Conservation (phyloP, 92 coral and sea anemone species). For the Zoanthus sansibaricus region DNA sequence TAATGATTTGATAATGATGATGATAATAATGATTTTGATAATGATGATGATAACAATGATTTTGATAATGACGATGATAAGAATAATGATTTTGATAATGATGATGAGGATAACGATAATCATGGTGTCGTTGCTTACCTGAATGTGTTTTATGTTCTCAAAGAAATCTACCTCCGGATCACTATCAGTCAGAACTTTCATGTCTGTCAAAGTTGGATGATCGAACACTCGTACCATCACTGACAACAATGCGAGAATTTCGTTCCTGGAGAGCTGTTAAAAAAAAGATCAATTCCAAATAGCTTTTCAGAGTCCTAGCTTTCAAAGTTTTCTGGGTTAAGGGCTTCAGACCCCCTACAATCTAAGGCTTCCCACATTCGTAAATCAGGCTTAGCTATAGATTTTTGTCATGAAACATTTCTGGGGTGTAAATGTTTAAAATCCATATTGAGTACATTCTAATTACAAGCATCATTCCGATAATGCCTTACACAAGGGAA, state of each 20-base stretch:
- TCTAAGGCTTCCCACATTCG: too few species aligned
- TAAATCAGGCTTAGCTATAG: too few species aligned
- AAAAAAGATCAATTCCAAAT: neutral
- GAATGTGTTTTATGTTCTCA: constrained; percentile 97
- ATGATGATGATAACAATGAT: too few species aligned
- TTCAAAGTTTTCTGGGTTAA: too few species aligned
- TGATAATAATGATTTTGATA: neutral
- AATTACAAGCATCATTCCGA: too few species aligned
- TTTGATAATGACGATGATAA: neutral
- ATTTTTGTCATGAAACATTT: too few species aligned
- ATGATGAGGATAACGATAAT: neutral
- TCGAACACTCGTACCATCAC: constrained; percentile 80
- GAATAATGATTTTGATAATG: neutral
- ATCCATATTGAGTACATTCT: too few species aligned
- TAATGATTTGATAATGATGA: neutral
- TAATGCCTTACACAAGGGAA: too few species aligned
- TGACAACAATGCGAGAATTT: constrained; percentile 80
- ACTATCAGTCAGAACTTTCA: constrained; percentile 74
- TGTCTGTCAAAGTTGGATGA: constrained; percentile 69
- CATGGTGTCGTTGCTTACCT: constrained; percentile 60
- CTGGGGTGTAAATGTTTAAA: too few species aligned
- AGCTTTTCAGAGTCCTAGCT: too few species aligned
- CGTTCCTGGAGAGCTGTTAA: constrained; percentile 80
- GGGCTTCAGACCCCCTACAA: too few species aligned
- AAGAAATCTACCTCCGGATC: constrained; percentile 97